Evolutionary conservation across 2,113 vertebrate genomes (phyloP).

Genomic region (Chaenocephalus aceratus): DNA sequence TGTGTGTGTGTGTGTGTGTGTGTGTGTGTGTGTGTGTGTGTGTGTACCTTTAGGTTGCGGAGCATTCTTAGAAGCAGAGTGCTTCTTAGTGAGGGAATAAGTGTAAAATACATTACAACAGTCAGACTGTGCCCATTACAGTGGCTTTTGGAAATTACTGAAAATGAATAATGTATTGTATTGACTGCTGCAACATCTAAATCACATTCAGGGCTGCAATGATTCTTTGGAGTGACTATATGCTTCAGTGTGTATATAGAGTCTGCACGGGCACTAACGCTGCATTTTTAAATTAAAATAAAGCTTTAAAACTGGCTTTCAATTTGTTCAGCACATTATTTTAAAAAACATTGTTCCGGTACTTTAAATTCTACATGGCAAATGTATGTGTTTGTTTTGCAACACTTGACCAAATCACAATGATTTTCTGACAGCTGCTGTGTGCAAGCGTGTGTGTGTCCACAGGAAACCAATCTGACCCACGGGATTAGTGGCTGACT

Average conservation of each 20-base stretch:
- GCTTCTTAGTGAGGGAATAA: background rate
- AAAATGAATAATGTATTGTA: constrained; percentile 10
- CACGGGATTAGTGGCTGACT: constrained; percentile 70
- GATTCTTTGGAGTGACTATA: background rate
- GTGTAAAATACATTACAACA: background rate
- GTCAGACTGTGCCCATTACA: background rate
- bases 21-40: background rate
- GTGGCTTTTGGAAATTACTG: constrained; percentile 20
- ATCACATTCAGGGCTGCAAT: constrained; percentile 33
- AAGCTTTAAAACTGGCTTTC: background rate
- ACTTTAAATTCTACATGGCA: background rate
- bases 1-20: no score
- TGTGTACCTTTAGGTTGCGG: background rate
- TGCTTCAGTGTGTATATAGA: background rate
- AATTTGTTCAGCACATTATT: background rate
- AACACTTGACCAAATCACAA: background rate
- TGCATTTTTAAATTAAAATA: background rate
- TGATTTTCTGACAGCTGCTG: constrained; percentile 8
- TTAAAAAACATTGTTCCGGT: background rate
- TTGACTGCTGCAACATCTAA: constrained; percentile 24
- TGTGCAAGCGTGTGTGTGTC: constrained; percentile 26
- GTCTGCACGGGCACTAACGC: constrained; percentile 2
- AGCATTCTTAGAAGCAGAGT: constrained; percentile 18
- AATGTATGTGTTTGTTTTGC: background rate
- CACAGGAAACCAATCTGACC: constrained; percentile 69